phyloP scores from a whole-genome alignment of 1,140 invertebrate genomes.

The Eufriesea mexicana region DNA sequence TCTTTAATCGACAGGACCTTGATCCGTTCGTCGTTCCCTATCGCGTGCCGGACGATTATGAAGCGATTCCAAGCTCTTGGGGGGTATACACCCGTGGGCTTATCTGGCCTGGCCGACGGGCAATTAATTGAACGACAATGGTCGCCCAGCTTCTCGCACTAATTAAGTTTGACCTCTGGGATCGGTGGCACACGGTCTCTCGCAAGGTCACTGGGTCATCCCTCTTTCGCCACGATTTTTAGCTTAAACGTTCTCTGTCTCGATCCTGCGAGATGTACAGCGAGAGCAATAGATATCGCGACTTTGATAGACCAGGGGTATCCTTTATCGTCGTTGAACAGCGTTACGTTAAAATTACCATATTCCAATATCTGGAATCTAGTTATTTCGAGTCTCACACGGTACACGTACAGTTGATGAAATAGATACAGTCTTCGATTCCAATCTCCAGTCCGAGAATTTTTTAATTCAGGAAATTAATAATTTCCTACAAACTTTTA shows the following conservation, averaged over 20 bases:
- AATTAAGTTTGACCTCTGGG: slow-evolving; percentile 59
- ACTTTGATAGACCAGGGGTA: too few species aligned
- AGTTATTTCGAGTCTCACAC: too few species aligned
- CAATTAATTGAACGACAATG: slow-evolving; percentile 68
- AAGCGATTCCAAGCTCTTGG: slow-evolving; percentile 58
- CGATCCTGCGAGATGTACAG: not conserved
- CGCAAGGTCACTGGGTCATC: slow-evolving; percentile 39
- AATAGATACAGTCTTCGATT: too few species aligned
- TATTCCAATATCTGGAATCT: too few species aligned
- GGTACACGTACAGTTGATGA: too few species aligned
- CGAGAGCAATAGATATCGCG: not conserved
- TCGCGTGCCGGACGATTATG: slow-evolving; percentile 64
- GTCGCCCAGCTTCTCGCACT: slow-evolving; percentile 56
- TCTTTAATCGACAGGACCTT: slow-evolving; percentile 58
- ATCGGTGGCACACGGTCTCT: slow-evolving; percentile 30
- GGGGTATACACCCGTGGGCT: slow-evolving; percentile 34
- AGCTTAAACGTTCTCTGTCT: not conserved
- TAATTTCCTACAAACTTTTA: too few species aligned
- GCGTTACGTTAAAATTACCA: too few species aligned
- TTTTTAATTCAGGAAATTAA: too few species aligned
- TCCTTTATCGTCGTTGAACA: too few species aligned
- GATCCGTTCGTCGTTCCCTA: slow-evolving; percentile 53
- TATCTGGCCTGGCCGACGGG: slow-evolving; percentile 56
- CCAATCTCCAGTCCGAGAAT: too few species aligned
- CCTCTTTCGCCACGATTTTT: not conserved